Percentiles rank a stretch among this genome's conserved stretches.
Evolutionary conservation across 2,888 invertebrate genomes (phyloP).

Genomic region (Amphipyra tragopoginis): DNA sequence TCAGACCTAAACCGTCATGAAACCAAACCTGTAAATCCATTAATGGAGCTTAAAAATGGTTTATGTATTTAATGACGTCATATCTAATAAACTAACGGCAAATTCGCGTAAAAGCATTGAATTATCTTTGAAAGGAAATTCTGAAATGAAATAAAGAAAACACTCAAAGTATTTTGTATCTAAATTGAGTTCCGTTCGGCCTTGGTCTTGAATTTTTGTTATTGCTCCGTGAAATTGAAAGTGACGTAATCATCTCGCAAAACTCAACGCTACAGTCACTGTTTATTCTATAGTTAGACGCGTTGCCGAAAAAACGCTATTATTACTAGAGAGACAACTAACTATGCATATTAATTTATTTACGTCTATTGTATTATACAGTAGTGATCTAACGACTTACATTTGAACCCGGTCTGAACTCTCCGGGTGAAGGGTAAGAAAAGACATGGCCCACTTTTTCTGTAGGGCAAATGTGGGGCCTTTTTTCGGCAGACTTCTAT

Average conservation of each 20-base stretch:
- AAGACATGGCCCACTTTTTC: constrained; percentile 66
- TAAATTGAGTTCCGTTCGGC: constrained; percentile 44
- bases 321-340: constrained; percentile 29
- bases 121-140: constrained; percentile 11
- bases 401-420: constrained; percentile 69
- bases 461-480: constrained; percentile 51
- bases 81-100: not conserved
- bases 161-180: constrained; percentile 16
- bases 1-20: not conserved
- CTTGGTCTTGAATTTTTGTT: constrained; percentile 44
- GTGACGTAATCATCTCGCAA: constrained; percentile 45
- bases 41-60: not conserved
- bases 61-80: constrained; percentile 1
- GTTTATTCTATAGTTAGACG: constrained; percentile 31
- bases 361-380: constrained; percentile 58
- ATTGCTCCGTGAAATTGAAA: constrained; percentile 22
- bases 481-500: constrained; percentile 39
- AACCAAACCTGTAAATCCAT: constrained; percentile 1
- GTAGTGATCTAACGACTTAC: constrained; percentile 69
- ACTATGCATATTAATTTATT: constrained; percentile 53
- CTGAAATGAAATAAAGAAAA: constrained; percentile 17
- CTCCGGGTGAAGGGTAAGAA: constrained; percentile 66
- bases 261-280: constrained; percentile 12
- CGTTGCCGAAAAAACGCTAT: constrained; percentile 24
- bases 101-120: constrained; percentile 1